Evolutionary conservation across 2,797 vertebrate species (phyloP).

Genomic region (Morelia viridis): DNA sequence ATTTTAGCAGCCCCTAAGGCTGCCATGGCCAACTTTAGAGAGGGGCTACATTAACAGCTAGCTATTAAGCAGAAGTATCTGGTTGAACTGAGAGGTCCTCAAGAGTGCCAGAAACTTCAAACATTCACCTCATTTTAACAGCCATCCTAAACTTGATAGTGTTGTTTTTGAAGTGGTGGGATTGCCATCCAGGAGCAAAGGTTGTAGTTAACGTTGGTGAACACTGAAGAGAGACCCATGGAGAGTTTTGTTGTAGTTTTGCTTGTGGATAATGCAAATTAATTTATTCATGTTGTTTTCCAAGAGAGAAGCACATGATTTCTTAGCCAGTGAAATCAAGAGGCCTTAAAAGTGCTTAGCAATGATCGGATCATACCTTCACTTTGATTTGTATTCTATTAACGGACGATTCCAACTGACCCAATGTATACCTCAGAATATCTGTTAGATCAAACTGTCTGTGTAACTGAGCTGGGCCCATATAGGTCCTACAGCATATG

Average conservation of each 20-base stretch:
- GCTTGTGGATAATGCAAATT: not conserved
- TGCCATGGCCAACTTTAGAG: not conserved
- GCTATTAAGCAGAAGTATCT: not conserved
- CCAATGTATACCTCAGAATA: constrained; percentile 53
- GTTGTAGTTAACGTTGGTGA: constrained; percentile 22
- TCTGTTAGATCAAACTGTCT: constrained; percentile 12
- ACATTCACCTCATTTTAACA: not conserved
- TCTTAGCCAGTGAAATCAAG: not conserved
- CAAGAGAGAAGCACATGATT: not conserved
- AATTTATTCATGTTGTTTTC: not conserved
- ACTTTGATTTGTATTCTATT: constrained; percentile 19
- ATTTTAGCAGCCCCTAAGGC: not conserved
- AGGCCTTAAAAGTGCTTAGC: constrained; percentile 17
- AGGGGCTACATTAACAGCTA: not conserved
- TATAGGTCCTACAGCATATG: constrained; percentile 19
- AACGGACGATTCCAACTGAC: constrained; percentile 44
- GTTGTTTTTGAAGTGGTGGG: not conserved
- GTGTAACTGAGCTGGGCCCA: constrained; percentile 9
- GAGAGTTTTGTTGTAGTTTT: not conserved
- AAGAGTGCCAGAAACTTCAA: not conserved
- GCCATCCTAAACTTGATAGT: not conserved
- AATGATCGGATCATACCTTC: not conserved
- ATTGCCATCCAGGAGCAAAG: not conserved
- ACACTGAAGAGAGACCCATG: constrained; percentile 49
- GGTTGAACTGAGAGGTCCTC: not conserved